Base-by-base conservation (phyloP, 2,797 vertebrate species). In the Anguilla marmorata region DNA sequence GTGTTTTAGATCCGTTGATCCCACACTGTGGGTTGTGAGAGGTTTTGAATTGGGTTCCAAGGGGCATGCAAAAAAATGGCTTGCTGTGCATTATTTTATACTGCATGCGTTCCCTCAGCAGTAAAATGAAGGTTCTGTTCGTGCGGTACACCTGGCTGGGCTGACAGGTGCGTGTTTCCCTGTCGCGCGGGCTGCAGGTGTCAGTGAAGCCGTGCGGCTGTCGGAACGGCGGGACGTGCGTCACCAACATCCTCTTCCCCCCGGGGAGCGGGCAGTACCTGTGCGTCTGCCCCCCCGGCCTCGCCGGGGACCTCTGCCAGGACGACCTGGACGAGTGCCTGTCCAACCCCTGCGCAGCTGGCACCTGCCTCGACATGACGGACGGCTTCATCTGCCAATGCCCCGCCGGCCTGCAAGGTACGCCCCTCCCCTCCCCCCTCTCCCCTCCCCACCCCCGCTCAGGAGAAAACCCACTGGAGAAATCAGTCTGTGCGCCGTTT, bases 191-290 rank as follows among this genome's bases (percentile, higher is more conserved):
- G 72, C 41, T 52, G 19, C 92, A 98, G 97, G 91, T 97, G 48
- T 86, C 85, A 0, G 95, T 97, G 90, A 94, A 93, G 85, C 94
- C 94, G 0, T 98, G 97, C 72, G 93, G 93, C 24, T 98, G 97
- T 90, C 92, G 91, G 85, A 95, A 91, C 0, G 94, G 95, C 14
- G 97, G 96, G 0, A 93, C 92, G 0, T 97, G 96, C 11, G 93
- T 96, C 89, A 96, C 96, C 0, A 95, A 97, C 9, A 93, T 97
- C 8, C 92, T 93, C 79, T 94, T 95, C 91, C 96, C 97, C 0
- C 95, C 96, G 0, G 97, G 97, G 88, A 95, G 96, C 0, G 97
- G 96, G 41, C 94, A 93, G 93, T 97, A 96, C 92, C 93, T 97
- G 88, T 98, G 97, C 16, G 88, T 95, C 4, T 97, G 97, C 89